These are phyloP conservation scores for Liopterus haemorrhoidalis DNA, from an alignment of 2,888 invertebrate genomes.

Conservation along the genomic window DNA sequence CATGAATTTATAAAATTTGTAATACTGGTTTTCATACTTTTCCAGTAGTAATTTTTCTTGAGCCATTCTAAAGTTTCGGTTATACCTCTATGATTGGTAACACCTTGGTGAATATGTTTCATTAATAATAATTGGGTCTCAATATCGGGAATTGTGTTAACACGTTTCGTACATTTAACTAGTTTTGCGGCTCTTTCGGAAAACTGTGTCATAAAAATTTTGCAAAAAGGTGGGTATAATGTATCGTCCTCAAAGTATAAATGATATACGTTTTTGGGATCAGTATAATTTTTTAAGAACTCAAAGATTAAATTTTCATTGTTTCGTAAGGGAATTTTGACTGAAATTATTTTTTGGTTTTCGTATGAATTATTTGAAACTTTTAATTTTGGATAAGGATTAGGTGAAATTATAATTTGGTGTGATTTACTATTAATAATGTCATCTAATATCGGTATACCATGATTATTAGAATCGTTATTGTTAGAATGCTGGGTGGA, in stretches of 20 bases:
- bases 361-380: not conserved
- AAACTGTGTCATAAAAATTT: not conserved
- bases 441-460: slow-evolving; percentile 4
- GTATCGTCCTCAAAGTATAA: not conserved
- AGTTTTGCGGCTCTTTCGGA: not conserved
- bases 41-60: slow-evolving; percentile 18
- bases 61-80: slow-evolving; percentile 12
- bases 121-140: slow-evolving; percentile 4
- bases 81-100: slow-evolving; percentile 20
- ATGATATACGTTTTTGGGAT: not conserved
- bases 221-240: not conserved
- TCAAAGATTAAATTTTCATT: not conserved
- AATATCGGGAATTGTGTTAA: not conserved
- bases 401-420: not conserved
- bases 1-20: slow-evolving; percentile 18
- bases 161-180: slow-evolving; percentile 3
- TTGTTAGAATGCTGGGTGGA: not conserved
- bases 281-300: not conserved
- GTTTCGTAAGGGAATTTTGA: not conserved
- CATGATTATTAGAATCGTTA: not conserved
- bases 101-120: slow-evolving; percentile 17
- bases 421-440: slow-evolving; percentile 3
- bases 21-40: slow-evolving; percentile 12
- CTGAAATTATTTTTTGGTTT: not conserved
- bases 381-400: not conserved